phyloP scores from a whole-genome alignment of 2,113 vertebrate genomes.

The Pipa parva region DNA sequence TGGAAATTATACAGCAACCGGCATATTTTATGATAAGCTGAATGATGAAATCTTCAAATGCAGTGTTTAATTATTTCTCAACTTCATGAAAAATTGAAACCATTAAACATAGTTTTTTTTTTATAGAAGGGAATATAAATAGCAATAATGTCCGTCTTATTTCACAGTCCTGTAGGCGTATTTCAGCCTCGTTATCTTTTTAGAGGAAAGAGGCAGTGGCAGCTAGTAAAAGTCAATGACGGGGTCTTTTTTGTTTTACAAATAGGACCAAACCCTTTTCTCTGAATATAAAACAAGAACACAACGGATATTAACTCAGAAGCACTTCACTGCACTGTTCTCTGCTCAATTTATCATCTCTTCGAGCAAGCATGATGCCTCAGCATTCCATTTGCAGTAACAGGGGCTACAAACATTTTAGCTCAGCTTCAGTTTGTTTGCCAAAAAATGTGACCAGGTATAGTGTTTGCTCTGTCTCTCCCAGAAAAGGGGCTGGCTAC shows the following conservation, averaged over 20 bases:
- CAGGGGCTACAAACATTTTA: conserved; percentile 23
- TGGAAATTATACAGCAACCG: not conserved
- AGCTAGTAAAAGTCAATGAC: conserved; percentile 35
- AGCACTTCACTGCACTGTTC: conserved; percentile 8
- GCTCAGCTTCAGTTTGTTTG: conserved; percentile 14
- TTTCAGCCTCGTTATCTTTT: conserved; percentile 19
- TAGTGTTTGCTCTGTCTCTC: conserved; percentile 8
- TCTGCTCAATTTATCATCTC: not conserved
- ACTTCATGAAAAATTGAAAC: not conserved
- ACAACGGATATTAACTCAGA: not conserved
- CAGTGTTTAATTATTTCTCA: conserved; percentile 8
- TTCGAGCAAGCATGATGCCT: conserved; percentile 7
- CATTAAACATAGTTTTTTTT: conserved; percentile 4
- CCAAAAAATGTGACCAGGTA: conserved; percentile 22
- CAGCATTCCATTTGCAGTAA: not conserved
- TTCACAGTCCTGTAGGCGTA: conserved; percentile 15
- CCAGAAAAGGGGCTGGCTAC: conserved; percentile 11
- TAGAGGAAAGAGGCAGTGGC: conserved; percentile 13
- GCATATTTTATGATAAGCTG: conserved; percentile 3
- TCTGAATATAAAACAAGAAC: conserved; percentile 19
- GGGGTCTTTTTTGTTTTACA: conserved; percentile 12
- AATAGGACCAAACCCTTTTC: conserved; percentile 11
- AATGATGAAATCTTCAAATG: not conserved
- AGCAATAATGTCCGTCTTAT: conserved; percentile 5
- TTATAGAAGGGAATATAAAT: conserved; percentile 16